These are phyloP conservation scores for Eupeodes luniger DNA, from an alignment of 2,888 invertebrate species.

Conservation along the genomic window DNA sequence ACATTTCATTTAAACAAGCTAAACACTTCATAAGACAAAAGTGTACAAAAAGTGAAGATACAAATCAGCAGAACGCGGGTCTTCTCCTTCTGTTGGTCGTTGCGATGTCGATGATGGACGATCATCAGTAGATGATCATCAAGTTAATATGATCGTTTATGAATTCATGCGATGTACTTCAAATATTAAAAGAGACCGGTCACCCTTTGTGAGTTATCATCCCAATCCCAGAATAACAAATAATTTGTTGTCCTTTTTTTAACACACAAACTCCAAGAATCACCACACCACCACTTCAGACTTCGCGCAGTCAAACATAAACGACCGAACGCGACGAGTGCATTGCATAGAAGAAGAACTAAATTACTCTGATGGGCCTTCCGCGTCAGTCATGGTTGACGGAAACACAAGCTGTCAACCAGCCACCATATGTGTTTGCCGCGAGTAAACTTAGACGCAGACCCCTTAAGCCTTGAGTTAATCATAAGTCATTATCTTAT, in stretches of 20 bases:
- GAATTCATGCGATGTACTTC: slow-evolving; percentile 44
- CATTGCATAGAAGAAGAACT: background rate
- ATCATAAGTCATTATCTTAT: slow-evolving; percentile 57
- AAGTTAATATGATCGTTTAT: slow-evolving; percentile 5
- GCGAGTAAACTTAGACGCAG: background rate
- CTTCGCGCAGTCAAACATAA: background rate
- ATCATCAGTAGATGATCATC: background rate
- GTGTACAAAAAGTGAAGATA: background rate
- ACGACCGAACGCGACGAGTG: too few relatives aligned
- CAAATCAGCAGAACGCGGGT: background rate
- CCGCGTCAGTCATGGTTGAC: slow-evolving; percentile 57
- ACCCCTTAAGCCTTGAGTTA: slow-evolving; percentile 26
- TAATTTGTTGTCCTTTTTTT: slow-evolving; percentile 38
- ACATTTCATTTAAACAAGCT: slow-evolving; percentile 54
- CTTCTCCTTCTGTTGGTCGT: slow-evolving; percentile 3
- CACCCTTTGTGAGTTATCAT: slow-evolving; percentile 56
- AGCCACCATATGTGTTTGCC: slow-evolving; percentile 62
- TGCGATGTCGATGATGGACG: background rate
- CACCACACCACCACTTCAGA: background rate
- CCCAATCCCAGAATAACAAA: slow-evolving; percentile 59
- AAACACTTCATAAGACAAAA: background rate
- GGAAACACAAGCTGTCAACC: slow-evolving; percentile 67
- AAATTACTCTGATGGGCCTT: slow-evolving; percentile 6
- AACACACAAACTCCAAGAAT: slow-evolving; percentile 26
- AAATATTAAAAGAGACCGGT: slow-evolving; percentile 56